Evolutionary conservation across 2,888 invertebrate species (phyloP), one percentile per base, ranked within the genome.

Genomic region (Plebejus anna): DNA sequence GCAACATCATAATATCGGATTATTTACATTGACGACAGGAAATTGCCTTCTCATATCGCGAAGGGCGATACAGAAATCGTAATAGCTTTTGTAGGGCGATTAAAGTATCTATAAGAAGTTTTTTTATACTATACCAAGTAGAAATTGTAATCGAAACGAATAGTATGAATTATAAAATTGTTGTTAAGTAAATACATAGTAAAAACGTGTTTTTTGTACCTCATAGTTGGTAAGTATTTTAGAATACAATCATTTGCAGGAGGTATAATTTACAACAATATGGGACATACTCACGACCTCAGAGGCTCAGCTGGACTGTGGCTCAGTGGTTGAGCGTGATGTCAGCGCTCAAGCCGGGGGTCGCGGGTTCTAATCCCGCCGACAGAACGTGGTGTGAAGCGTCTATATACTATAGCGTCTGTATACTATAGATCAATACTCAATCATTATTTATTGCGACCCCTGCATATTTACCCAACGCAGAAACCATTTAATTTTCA

Each of bases 11-110:
- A 90, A 89, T 88, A 85, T 81, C 82, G 84, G 85, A 90, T 88
- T 90, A 90, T 90, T 89, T 87, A 86, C 86, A 86, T 81, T 81
- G 83, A 81, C 79, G 81, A 82, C 88, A 87, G 92, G 92, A 92
- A 92, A 92, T 92, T 91, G 91, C 86, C 88, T 87, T 87, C 88
- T 88, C 84, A 75, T 75, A 76, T 78, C 79, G 77, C 75, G 75
- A 75, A 75, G 76, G 78, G 51, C 75, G 73, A 61, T 42, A 51
- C 57, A 55, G 51, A 76, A 61, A 73, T 32, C 16, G 36, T 36
- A 13, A 38, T 42, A 47, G 36, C 61, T 42, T 70, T 42, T 38
- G 38, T 76, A 38, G 42, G 42, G 71, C 32, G 61, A 66, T 71
- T 71, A 13, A n/a, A 71, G 16, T 13, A 42, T 71, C n/a, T 16